These are phyloP conservation scores for Epicampocera succincta DNA, from an alignment of 2,888 invertebrate species.

Conservation along the genomic window DNA sequence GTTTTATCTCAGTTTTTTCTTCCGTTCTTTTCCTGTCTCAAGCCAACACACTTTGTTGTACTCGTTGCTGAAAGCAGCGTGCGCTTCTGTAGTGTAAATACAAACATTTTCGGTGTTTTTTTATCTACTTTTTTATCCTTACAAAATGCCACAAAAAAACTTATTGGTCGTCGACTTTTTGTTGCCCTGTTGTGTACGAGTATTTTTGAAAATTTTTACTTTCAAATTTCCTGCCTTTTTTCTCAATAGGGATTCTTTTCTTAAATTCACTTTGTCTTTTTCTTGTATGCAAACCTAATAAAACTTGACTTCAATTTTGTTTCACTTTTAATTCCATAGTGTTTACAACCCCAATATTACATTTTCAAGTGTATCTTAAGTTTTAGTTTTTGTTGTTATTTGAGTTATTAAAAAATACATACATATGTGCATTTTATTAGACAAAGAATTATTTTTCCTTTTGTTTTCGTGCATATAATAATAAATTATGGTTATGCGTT, in stretches of 20 bases:
- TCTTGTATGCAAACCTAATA: neutral
- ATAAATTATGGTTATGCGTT: conserved; percentile 5
- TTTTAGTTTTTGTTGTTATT: conserved; percentile 18
- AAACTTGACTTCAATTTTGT: conserved; percentile 5
- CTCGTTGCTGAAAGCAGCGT: neutral
- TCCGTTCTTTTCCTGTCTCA: conserved; percentile 34
- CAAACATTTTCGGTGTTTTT: neutral
- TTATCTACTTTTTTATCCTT: conserved; percentile 40
- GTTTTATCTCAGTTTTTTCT: neutral
- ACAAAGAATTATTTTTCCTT: neutral
- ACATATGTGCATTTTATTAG: too few species aligned
- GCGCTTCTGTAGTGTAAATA: neutral
- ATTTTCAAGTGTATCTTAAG: conserved; percentile 19
- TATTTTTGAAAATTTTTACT: too few species aligned
- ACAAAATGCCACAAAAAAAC: too few species aligned
- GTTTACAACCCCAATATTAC: conserved; percentile 30
- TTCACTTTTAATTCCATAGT: conserved; percentile 1
- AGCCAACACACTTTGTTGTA: conserved; percentile 12
- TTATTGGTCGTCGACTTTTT: conserved; percentile 42
- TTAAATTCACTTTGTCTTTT: conserved; percentile 4
- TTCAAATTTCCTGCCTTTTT: too few species aligned
- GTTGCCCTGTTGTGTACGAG: conserved; percentile 3
- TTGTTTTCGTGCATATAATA: neutral
- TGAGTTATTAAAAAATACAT: too few species aligned
- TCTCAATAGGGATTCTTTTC: conserved; percentile 39